Base-by-base conservation (phyloP, 1,140 invertebrate species). In the Glossosoma conforme region DNA sequence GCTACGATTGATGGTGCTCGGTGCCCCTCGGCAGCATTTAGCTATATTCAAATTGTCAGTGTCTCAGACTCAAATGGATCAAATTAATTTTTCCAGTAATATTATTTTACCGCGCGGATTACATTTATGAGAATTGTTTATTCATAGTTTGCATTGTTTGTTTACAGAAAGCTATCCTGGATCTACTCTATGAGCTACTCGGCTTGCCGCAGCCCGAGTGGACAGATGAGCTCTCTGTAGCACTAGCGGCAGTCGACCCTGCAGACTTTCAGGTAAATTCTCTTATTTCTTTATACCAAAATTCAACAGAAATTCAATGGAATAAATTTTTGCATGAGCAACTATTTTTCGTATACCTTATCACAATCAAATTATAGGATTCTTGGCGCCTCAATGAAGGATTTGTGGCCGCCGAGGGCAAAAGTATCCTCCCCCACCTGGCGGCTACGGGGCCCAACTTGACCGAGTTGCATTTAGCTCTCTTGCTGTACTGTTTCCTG, bases 401-500 rank as follows among this genome's bases (percentile, higher is more conserved):
- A 10, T 98, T 97, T 69, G 85, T 97, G 0, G 89, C 88, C 3
- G 84, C 86, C 24, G 94, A 97, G 73, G 93, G 89, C 10, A 81
- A 80, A 46, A 80, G 78, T 14, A 82, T 95, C 52, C 69, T 96
- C 63, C 90, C 91, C 20, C 87, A 89, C 61, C 69, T 93, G 14
- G 81, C 85, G 20, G 83, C 84, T 22, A 82, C 82, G 43, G 91
- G 92, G 52, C 86, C 92, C 1, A 96, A 96, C 68, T 81, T 97
- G 49, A 84, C 86, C 35, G 89, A 95, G 65, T 88, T 94, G 65
- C 93, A 97, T 74, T 73, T 90, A 57, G 84, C 92, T n/a, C 69
- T 97, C 13, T 67, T 97, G 49, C 77, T 98, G 4, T 88, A 92
- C 61, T 84, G 88, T 60, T 88, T 97, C 65, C 70, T 97, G 28